Base-by-base conservation (phyloP, 1,140 invertebrate species). In the Bombus consobrinus region DNA sequence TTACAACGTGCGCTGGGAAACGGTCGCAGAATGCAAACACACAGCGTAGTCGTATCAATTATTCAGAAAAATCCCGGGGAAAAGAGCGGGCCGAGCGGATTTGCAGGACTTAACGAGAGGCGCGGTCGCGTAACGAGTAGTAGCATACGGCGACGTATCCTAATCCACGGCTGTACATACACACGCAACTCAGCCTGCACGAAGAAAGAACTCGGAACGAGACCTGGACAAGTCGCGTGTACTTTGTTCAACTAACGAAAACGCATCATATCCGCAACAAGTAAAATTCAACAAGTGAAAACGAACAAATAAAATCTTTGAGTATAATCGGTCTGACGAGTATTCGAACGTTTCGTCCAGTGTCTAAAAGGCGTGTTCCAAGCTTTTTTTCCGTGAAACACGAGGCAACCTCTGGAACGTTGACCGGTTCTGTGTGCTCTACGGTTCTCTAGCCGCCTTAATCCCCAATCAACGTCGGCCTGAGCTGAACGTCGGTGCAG, bases 391-490 rank as follows among this genome's bases (percentile, higher is more conserved):
- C 6, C 4, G 2, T 25, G 22, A 75, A 75, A 75, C 73, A 37
- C 41, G 72, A 74, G n/a, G 34, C 18, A 39, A 37, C 15, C 72
- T 66, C 62, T 28, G 41, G n/a, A 32, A 25, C 43, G 72, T 74
- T 74, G n/a, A 74, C 72, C 43, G 72, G 28, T 41, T 57, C 32
- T 25, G 47, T 37, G 28, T 77, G 47, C 22, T 22, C 18, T 22
- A 68, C 32, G 9, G 32, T 39, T 62, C 28, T 53, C 57, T 77
- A 13, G 78, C 32, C 41, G 32, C 76, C 69, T 47, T 86, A 75
- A 88, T 82, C 87, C 76, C 62, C 64, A 78, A 74, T 86, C 43
- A 68, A 25, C 64, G 41, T 9, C 69, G 57, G n/a, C 41, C 28
- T 66, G 43, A 37, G 39, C 72, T 22, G 47, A 28, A 79, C 22